These are phyloP conservation scores for Eleutherodactylus coqui DNA, from an alignment of 2,797 vertebrate genomes.

Conservation along the genomic window DNA sequence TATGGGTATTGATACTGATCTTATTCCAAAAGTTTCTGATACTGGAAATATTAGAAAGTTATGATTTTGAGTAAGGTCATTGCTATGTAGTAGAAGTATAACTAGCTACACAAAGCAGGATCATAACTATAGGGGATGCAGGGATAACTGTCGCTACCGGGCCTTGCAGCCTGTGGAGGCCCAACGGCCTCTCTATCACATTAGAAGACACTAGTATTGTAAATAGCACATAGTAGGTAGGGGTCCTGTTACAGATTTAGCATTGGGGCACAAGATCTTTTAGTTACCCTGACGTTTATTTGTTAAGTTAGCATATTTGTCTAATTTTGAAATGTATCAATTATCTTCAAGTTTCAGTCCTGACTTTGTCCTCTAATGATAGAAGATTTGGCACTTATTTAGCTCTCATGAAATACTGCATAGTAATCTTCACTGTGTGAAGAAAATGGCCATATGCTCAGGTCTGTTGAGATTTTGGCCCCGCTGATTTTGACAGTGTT, in stretches of 20 bases:
- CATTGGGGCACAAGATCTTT: no score
- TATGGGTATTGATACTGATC: neutral
- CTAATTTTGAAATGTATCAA: neutral
- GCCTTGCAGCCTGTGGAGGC: no score
- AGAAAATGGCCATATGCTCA: slow-evolving; percentile 2
- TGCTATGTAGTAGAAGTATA: no score
- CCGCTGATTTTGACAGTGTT: neutral
- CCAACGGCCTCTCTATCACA: no score
- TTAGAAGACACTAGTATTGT: no score
- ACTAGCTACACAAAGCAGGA: no score
- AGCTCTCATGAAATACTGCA: neutral
- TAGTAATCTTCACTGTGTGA: neutral
- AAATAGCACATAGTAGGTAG: no score
- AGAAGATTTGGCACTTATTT: neutral
- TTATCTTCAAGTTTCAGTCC: neutral
- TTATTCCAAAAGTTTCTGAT: neutral
- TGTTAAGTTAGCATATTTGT: no score
- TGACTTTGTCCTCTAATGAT: neutral
- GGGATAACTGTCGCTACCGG: no score
- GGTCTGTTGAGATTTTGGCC: neutral
- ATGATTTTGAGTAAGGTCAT: neutral
- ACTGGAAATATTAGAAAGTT: neutral
- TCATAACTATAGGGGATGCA: no score
- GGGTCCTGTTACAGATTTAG: no score
- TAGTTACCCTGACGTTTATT: no score